Evolutionary conservation across 2,888 invertebrate species (phyloP).

Genomic region (Ptychoptera albimana): DNA sequence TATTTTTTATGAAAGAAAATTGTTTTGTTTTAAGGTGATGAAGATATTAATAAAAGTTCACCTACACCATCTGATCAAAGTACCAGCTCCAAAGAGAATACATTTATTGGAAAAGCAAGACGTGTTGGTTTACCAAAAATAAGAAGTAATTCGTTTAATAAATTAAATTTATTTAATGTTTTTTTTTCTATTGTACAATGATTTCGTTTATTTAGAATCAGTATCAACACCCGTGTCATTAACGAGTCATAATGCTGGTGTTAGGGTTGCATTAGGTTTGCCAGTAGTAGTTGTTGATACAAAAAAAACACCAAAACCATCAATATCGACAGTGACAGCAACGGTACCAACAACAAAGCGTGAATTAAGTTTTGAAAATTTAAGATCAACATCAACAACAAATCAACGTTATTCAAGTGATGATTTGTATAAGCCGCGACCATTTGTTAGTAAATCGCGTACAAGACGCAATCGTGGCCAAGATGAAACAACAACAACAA

Average conservation of each 20-base stretch:
- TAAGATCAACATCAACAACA: conserved; percentile 6
- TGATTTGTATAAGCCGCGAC: conserved; percentile 55
- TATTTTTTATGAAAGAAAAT: not conserved
- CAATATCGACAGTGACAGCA: not conserved
- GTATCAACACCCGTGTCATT: not conserved
- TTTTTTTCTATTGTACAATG: too few relatives aligned
- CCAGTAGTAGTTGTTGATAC: too few relatives aligned
- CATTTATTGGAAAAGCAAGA: conserved; percentile 13
- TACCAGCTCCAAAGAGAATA: conserved; percentile 27
- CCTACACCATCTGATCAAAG: conserved; percentile 26
- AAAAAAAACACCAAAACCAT: not conserved
- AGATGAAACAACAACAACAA: conserved; percentile 6
- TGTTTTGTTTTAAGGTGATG: too few relatives aligned
- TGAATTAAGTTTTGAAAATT: not conserved
- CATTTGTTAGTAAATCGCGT: conserved; percentile 37
- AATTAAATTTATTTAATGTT: too few relatives aligned
- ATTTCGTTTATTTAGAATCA: too few relatives aligned
- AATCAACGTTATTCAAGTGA: conserved; percentile 47
- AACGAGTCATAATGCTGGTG: not conserved
- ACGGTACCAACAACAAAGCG: not conserved
- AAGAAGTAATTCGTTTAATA: too few relatives aligned
- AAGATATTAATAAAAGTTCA: conserved; percentile 16
- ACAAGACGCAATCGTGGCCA: conserved; percentile 29
- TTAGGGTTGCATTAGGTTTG: too few relatives aligned
- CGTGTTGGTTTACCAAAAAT: too few relatives aligned